These are phyloP conservation scores for Girardia tigrina DNA, from an alignment of 2,888 invertebrate species.

Conservation along the genomic window DNA sequence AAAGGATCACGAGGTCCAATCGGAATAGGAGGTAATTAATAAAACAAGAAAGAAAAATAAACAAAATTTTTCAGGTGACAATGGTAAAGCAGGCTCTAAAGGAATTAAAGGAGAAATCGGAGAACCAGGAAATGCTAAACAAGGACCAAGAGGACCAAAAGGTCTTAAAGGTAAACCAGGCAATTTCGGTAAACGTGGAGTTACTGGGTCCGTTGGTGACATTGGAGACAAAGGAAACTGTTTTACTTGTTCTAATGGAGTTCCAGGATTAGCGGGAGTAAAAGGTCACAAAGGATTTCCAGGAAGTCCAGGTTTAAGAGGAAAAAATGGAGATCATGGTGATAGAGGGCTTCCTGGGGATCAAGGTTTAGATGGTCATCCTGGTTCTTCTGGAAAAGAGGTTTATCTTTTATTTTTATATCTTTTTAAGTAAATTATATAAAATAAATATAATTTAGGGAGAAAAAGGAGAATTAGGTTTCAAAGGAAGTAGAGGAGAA, in stretches of 20 bases:
- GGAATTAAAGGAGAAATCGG: not conserved
- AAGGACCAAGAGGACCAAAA: not conserved
- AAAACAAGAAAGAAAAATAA: not conserved
- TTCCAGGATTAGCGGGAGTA: not conserved
- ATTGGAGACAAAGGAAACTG: not conserved
- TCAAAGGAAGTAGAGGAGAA: not conserved
- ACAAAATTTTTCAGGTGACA: not conserved
- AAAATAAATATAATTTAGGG: not conserved
- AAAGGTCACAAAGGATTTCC: not conserved
- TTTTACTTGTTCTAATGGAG: not conserved
- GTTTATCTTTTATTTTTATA: not conserved
- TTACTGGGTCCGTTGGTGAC: not conserved
- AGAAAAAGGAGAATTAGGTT: not conserved
- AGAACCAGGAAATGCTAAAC: not conserved
- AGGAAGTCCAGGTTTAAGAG: not conserved
- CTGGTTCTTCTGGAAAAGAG: constrained; percentile 3
- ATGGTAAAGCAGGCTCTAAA: not conserved
- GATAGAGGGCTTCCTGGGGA: not conserved
- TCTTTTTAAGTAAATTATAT: too few relatives aligned
- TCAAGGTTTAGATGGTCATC: constrained; percentile 21
- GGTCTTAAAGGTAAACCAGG: not conserved
- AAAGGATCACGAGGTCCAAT: not conserved
- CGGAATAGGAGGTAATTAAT: not conserved
- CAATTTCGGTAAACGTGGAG: not conserved
- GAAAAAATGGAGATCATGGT: not conserved